These are phyloP conservation scores for Chrysogorgia sp. DNA, from an alignment of 92 coral and sea anemone species.

Conservation along the genomic window DNA sequence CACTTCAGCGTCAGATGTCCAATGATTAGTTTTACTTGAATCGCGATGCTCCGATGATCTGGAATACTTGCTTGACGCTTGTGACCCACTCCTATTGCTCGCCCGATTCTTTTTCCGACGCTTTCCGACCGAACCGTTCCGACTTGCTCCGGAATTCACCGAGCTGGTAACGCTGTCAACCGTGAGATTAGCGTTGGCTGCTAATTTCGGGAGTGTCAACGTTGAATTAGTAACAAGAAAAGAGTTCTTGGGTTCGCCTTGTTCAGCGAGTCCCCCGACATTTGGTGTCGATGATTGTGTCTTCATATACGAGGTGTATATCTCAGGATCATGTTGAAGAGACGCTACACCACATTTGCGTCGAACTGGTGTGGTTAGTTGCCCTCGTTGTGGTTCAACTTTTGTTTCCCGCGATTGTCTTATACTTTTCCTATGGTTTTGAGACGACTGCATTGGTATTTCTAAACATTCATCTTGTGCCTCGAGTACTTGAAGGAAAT, in stretches of 20 bases:
- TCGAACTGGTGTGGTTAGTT: conserved; percentile 4
- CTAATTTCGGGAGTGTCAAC: neutral
- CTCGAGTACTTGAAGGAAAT: conserved; percentile 22
- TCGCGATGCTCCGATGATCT: neutral
- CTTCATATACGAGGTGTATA: conserved; percentile 34
- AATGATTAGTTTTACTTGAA: neutral
- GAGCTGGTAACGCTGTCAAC: neutral
- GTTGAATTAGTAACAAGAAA: neutral
- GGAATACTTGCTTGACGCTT: neutral
- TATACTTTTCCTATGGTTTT: neutral
- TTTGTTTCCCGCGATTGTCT: neutral
- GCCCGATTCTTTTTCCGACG: conserved; percentile 20
- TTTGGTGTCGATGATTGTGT: neutral
- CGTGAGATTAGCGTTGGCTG: neutral
- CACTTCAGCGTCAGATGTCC: neutral
- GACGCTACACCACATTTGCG: conserved; percentile 44
- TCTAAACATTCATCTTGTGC: neutral
- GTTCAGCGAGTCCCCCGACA: neutral
- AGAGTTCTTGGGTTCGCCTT: neutral
- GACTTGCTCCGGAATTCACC: conserved; percentile 12
- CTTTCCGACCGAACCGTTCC: neutral
- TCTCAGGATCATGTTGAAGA: conserved; percentile 43
- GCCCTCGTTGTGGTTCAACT: neutral
- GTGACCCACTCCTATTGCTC: neutral
- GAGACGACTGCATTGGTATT: conserved; percentile 16